These are phyloP conservation scores for Leuciscus idus DNA, from an alignment of 2,113 vertebrate genomes.

Conservation along the genomic window DNA sequence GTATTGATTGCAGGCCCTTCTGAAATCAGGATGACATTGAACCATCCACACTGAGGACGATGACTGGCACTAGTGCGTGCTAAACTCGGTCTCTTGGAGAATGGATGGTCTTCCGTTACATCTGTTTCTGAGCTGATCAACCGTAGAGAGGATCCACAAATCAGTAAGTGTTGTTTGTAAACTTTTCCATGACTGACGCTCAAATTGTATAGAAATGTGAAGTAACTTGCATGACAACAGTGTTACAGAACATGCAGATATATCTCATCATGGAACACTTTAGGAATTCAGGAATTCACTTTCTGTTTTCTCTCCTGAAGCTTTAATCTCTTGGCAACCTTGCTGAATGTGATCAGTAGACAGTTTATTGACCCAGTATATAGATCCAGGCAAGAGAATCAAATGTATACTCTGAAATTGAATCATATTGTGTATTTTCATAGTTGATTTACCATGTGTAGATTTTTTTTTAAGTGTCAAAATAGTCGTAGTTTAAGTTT, in stretches of 20 bases:
- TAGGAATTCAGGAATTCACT: neutral
- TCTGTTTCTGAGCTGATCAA: constrained; percentile 8
- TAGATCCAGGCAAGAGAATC: neutral
- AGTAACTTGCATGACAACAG: neutral
- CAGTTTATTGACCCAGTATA: neutral
- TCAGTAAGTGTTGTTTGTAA: constrained; percentile 13
- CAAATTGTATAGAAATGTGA: neutral
- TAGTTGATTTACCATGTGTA: neutral
- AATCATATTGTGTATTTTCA: neutral
- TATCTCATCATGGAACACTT: neutral
- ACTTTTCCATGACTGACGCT: neutral
- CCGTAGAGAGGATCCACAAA: neutral
- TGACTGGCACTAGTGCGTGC: neutral
- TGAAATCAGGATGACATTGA: constrained; percentile 24
- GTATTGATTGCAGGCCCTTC: constrained; percentile 31
- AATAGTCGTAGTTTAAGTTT: neutral
- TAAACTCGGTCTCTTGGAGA: neutral
- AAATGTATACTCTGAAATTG: neutral
- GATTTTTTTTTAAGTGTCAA: neutral
- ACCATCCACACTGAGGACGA: neutral
- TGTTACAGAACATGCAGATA: neutral
- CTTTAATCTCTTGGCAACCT: neutral
- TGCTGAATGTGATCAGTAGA: neutral
- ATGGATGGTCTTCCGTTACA: neutral
- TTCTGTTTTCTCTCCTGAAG: neutral